Conservation (phyloP, 2,888 invertebrate genomes). For the Aphidius colemani region DNA sequence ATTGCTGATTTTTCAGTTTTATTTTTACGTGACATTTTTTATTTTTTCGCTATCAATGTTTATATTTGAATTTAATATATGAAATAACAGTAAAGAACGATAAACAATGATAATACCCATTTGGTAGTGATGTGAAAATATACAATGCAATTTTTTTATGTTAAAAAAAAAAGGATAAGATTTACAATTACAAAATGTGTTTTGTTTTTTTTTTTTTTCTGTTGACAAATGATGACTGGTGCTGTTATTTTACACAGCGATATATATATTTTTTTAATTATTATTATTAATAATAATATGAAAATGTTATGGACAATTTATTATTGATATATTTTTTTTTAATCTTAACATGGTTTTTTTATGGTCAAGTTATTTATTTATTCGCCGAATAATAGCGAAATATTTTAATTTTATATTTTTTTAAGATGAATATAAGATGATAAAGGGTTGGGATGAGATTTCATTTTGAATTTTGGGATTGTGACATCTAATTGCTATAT, state of each 20-base stretch:
- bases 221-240: too few species aligned
- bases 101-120: too few species aligned
- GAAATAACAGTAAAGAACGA: not conserved
- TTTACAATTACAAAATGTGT: not conserved
- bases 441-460: constrained; percentile 31
- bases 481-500: constrained; percentile 53
- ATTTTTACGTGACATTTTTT: constrained; percentile 32
- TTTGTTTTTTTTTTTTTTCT: not conserved
- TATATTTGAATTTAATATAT: constrained; percentile 19
- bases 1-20: constrained; percentile 30
- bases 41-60: not conserved
- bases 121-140: too few species aligned
- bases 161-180: too few species aligned
- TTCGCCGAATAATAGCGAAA: not conserved
- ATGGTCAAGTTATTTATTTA: not conserved
- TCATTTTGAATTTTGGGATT: constrained; percentile 41
- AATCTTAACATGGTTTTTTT: not conserved
- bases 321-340: not conserved
- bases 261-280: not conserved
- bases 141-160: not conserved
- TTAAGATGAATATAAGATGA: constrained; percentile 11
- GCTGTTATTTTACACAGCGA: too few species aligned
- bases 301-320: too few species aligned
- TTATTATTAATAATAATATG: too few species aligned
- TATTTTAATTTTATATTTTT: not conserved